Conservation (phyloP, 2,113 vertebrate genomes). For the Rhizomys pruinosus region DNA sequence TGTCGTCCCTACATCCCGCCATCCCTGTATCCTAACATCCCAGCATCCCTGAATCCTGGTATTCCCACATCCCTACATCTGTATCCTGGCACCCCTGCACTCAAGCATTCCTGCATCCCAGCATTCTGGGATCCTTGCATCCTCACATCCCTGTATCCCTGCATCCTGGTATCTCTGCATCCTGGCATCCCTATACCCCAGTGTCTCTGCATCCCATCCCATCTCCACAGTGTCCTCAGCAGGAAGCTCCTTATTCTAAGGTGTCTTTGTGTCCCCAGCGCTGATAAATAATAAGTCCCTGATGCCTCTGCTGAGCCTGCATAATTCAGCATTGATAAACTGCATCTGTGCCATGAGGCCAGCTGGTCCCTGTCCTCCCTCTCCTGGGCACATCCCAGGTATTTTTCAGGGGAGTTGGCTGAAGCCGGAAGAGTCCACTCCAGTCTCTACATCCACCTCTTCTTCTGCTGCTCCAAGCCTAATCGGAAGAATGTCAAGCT, state of each 20-base stretch:
- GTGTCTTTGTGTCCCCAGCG: conserved; percentile 71
- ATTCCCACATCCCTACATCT: background rate
- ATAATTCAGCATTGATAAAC: conserved; percentile 77
- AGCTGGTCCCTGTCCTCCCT: background rate
- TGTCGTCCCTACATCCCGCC: background rate
- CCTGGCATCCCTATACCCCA: background rate
- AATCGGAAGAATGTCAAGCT: background rate
- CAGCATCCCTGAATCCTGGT: background rate
- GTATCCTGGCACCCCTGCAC: no score
- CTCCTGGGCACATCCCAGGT: background rate
- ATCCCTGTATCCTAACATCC: background rate
- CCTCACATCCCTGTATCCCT: no score
- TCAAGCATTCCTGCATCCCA: background rate
- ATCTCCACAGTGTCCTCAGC: conserved; percentile 28
- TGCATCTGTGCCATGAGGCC: background rate
- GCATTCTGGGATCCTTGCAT: background rate
- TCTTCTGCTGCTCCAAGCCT: background rate
- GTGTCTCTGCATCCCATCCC: background rate
- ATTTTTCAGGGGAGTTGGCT: background rate
- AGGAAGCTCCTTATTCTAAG: conserved; percentile 72
- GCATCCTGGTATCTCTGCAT: background rate
- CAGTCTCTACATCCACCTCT: background rate
- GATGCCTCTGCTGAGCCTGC: conserved; percentile 75
- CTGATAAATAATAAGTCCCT: conserved; percentile 74
- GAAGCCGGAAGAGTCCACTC: background rate